These are phyloP conservation scores for Acronicta psi DNA, from an alignment of 2,888 invertebrate genomes.

Conservation along the genomic window DNA sequence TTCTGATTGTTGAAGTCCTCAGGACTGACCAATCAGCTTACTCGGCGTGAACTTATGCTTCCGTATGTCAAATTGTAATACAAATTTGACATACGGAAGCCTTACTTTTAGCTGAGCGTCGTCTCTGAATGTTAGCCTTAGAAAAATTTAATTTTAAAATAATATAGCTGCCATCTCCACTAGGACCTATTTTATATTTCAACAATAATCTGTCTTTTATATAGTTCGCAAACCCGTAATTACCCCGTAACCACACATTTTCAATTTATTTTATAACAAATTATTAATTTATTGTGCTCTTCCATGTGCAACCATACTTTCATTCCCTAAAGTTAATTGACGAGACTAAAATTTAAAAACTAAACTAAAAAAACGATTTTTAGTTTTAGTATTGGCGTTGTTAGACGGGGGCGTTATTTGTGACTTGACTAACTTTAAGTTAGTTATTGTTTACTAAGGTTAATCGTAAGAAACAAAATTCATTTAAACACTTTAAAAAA, in stretches of 20 bases:
- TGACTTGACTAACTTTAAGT: conserved; percentile 3
- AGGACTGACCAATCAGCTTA: too few relatives aligned
- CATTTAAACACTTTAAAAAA: background rate
- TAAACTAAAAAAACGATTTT: conserved; percentile 7
- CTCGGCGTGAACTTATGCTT: too few relatives aligned
- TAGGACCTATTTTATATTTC: conserved; percentile 1
- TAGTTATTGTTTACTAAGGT: background rate
- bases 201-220: conserved; percentile 45
- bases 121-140: too few relatives aligned
- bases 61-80: too few relatives aligned
- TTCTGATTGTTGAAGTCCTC: too few relatives aligned
- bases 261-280: conserved; percentile 12
- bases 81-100: too few relatives aligned
- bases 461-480: background rate
- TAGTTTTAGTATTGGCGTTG: background rate
- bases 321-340: conserved; percentile 44
- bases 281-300: conserved; percentile 31
- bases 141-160: background rate
- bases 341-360: conserved; percentile 12
- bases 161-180: conserved; percentile 11
- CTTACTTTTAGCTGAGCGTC: too few relatives aligned
- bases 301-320: conserved; percentile 14
- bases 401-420: conserved; percentile 7
- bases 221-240: conserved; percentile 42
- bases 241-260: conserved; percentile 6